These are phyloP conservation scores for Galerucella calmariensis DNA, from an alignment of 2,888 invertebrate species.

Conservation along the genomic window DNA sequence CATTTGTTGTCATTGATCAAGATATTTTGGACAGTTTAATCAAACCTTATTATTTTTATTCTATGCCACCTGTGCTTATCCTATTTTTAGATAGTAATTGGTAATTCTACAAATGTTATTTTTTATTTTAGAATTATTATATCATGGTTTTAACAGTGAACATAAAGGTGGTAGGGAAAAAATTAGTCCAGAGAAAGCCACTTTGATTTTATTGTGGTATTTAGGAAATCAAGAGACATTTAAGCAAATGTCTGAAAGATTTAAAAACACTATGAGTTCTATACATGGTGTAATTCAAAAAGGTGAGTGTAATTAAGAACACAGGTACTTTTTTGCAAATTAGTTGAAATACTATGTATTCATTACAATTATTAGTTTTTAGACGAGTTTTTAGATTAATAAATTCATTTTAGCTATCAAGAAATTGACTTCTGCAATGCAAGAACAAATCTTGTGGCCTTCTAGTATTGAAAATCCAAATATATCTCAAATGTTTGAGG, in stretches of 20 bases:
- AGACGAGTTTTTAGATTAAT: too few species aligned
- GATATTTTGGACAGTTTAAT: too few species aligned
- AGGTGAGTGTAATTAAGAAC: constrained; percentile 20
- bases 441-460: constrained; percentile 37
- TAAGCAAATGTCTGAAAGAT: constrained; percentile 41
- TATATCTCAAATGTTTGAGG: constrained; percentile 32
- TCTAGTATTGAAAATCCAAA: constrained; percentile 33
- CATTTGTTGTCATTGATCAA: too few species aligned
- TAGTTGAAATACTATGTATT: too few species aligned
- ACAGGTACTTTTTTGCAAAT: too few species aligned
- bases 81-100: too few species aligned
- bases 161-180: constrained; percentile 37
- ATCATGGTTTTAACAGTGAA: constrained; percentile 32
- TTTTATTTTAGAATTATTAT: constrained; percentile 33
- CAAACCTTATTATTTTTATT: too few species aligned
- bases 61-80: too few species aligned
- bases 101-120: too few species aligned
- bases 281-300: constrained; percentile 36
- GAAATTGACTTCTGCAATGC: constrained; percentile 28
- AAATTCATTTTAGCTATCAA: constrained; percentile 27
- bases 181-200: constrained; percentile 39
- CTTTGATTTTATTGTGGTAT: constrained; percentile 42
- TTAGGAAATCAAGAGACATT: constrained; percentile 40
- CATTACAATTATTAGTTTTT: too few species aligned
- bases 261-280: constrained; percentile 38